Evolutionary conservation across 35 echinoderm and acorn worm genomes (phyloP).

Genomic region (Patiria miniata): DNA sequence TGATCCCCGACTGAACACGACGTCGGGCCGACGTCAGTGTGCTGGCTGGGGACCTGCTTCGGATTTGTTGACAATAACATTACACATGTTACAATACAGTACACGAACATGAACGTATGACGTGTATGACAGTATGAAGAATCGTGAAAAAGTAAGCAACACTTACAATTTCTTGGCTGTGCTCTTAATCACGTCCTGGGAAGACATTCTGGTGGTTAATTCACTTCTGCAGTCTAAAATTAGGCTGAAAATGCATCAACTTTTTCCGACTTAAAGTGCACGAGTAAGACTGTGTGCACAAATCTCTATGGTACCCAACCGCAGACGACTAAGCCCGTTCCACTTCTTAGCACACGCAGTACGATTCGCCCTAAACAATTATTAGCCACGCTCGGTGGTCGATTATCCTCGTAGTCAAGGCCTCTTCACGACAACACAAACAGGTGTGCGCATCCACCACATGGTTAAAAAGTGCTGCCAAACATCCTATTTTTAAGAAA

Average conservation of each 20-base stretch:
- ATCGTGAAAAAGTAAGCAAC: too few relatives aligned
- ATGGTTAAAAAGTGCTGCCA: background rate
- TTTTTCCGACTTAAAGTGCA: background rate
- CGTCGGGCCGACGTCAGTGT: too few relatives aligned
- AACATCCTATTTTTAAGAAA: background rate
- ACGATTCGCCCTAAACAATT: background rate
- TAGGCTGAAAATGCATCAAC: background rate
- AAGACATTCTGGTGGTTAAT: conserved; percentile 49
- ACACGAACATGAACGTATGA: background rate
- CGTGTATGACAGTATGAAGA: too few relatives aligned
- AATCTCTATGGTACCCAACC: background rate
- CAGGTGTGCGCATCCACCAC: conserved; percentile 7
- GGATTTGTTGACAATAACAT: too few relatives aligned
- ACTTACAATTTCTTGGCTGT: conserved; percentile 93
- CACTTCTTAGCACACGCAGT: background rate
- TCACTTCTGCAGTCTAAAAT: background rate
- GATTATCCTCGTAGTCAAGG: conserved; percentile 21
- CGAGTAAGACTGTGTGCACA: background rate
- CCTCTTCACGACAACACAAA: background rate
- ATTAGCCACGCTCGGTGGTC: conserved; percentile 18
- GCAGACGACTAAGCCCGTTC: background rate
- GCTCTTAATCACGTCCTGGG: conserved; percentile 89
- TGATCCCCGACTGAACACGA: too few relatives aligned
- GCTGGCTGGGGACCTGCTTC: too few relatives aligned
- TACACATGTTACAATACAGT: background rate